Conservation (phyloP, 2,888 invertebrate genomes). For the Graphium colonna region DNA sequence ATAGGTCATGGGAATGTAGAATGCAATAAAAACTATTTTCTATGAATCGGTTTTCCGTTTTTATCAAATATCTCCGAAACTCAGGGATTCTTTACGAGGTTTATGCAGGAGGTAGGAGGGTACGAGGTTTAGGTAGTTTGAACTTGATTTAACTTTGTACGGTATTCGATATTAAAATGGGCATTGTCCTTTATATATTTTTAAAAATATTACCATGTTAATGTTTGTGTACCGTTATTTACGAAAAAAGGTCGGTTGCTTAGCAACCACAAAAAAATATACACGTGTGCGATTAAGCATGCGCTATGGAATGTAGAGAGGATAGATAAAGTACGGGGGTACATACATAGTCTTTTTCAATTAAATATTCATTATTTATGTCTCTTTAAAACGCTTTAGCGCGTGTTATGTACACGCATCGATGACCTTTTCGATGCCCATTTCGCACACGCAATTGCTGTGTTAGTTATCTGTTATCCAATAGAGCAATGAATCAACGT, state of each 20-base stretch:
- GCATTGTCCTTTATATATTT: too few relatives aligned
- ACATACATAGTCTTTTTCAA: neutral
- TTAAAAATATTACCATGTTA: too few relatives aligned
- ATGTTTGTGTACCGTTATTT: neutral
- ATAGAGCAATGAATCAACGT: conserved; percentile 38
- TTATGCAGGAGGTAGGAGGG: too few relatives aligned
- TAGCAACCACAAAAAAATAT: too few relatives aligned
- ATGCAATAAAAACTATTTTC: too few relatives aligned
- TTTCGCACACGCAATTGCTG: conserved; percentile 27
- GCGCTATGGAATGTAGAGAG: neutral
- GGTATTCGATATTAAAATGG: too few relatives aligned
- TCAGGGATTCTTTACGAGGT: too few relatives aligned
- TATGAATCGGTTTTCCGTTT: too few relatives aligned
- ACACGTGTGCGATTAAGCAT: neutral
- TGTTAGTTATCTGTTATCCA: conserved; percentile 27
- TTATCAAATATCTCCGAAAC: too few relatives aligned
- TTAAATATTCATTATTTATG: neutral
- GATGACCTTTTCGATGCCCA: neutral
- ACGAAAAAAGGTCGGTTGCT: neutral
- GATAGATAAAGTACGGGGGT: neutral
- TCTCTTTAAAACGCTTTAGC: neutral
- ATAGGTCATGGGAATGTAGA: too few relatives aligned
- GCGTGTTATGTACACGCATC: neutral
- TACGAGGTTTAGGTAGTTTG: too few relatives aligned
- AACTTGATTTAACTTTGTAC: too few relatives aligned